Evolutionary conservation across 1,140 invertebrate genomes (phyloP).

Genomic region (Pygmarrhopalites habei): DNA sequence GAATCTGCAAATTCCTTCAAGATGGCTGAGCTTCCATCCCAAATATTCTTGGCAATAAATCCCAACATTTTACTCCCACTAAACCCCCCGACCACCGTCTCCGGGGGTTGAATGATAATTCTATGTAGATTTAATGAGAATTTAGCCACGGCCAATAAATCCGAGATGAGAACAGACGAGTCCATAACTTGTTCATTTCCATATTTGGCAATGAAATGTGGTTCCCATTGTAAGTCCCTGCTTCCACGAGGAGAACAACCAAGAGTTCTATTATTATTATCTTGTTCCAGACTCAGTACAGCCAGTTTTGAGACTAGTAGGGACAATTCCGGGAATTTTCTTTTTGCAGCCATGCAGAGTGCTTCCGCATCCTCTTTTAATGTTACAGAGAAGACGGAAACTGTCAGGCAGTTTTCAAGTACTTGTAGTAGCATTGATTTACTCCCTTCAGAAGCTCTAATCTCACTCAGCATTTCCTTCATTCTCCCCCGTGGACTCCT

Average conservation of each 20-base stretch:
- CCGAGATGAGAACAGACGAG: neutral
- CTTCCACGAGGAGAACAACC: neutral
- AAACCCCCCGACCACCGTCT: neutral
- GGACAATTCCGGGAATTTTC: neutral
- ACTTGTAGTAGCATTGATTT: neutral
- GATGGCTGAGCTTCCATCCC: neutral
- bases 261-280: neutral
- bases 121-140: neutral
- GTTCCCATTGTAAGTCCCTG: slow-evolving; percentile 22
- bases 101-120: too few species aligned
- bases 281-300: neutral
- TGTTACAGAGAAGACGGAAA: slow-evolving; percentile 3
- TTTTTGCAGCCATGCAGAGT: neutral
- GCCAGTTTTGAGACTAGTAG: too few species aligned
- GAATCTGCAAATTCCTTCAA: slow-evolving; percentile 4
- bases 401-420: slow-evolving; percentile 6
- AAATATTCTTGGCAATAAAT: slow-evolving; percentile 12
- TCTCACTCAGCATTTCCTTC: neutral
- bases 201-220: slow-evolving; percentile 10
- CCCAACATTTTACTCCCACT: slow-evolving; percentile 14
- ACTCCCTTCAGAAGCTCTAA: neutral
- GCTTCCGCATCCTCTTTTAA: neutral
- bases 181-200: neutral
- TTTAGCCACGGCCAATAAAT: neutral
- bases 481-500: neutral